A percentile compares a stretch with the other conserved stretches of the same genome.
Evolutionary conservation across 2,113 vertebrate genomes (phyloP).

Genomic region (Cervus canadensis): DNA sequence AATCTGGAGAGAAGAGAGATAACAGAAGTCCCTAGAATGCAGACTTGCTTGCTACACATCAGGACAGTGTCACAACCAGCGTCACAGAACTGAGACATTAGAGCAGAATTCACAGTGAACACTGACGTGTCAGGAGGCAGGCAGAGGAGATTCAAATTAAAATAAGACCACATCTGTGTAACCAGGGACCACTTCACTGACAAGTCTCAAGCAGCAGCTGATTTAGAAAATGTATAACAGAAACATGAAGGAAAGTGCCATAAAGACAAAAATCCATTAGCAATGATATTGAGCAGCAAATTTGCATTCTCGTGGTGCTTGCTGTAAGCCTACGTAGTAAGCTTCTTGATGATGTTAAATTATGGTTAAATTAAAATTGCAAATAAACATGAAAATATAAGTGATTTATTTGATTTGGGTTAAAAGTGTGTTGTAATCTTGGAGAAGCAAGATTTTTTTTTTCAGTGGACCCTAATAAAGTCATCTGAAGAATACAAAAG

Average conservation of each 20-base stretch:
- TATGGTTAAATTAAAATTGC: background rate
- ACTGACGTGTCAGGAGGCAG: background rate
- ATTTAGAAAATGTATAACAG: constrained; percentile 3
- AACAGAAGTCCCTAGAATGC: background rate
- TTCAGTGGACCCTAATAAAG: background rate
- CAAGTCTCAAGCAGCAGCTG: background rate
- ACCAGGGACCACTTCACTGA: background rate
- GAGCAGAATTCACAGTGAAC: background rate
- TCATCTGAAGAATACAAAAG: background rate
- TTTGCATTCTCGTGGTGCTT: background rate
- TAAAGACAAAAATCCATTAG: background rate
- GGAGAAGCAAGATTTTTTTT: background rate
- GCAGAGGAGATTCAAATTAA: background rate
- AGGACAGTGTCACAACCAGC: background rate
- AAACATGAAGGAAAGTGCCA: background rate
- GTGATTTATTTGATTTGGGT: background rate
- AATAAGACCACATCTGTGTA: background rate
- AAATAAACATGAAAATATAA: background rate
- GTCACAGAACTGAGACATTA: fast-evolving
- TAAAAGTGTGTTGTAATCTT: background rate
- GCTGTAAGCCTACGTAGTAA: background rate
- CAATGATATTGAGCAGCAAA: background rate
- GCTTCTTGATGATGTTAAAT: background rate
- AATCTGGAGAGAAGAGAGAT: background rate
- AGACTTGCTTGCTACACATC: background rate